Base-by-base conservation (phyloP, 2,797 vertebrate genomes). In the Holocentrus rufus region DNA sequence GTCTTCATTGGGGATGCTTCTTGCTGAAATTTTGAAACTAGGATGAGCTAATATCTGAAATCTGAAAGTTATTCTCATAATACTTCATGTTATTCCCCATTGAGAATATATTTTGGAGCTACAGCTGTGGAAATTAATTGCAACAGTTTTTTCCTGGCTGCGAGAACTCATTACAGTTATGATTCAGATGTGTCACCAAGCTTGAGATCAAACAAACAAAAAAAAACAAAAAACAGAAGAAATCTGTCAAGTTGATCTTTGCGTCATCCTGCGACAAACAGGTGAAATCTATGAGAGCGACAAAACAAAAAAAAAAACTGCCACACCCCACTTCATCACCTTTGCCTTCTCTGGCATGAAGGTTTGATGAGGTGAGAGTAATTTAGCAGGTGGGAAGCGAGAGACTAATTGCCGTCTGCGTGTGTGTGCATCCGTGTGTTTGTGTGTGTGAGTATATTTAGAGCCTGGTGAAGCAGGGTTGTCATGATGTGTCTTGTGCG, bases 351-450 rank as follows among this genome's bases (percentile, higher is more conserved):
- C 57, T 81, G 69, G 70, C 79, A 84, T 89, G 66, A 81, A 87
- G 81, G 57, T 87, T 90, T 87, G 83, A 93, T 90, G 82, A 88
- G 61, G 79, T 81, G 72, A 84, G 77, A 79, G 83, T 86, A 83
- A 74, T 78, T 86, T 75, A 68, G 79, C 65, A 50, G 70, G 66
- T 74, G 59, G 77, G 67, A 69, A 60, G 75, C n/a, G 13, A 50
- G 69, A 77, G 67, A 69, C 71, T 82, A 44, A 75, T 87, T 81
- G 79, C 30, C 74, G 62, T 63, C 50, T 65, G n/a, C n/a, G 9
- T 59, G 58, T 54, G 70, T 82, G 74, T 69, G 71, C 20, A 25
- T 7, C 42, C 50, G 57, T 61, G 11, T 62, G 46, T 52, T 31
- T 56, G 60, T 44, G n/a, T 80, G 52, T 50, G 11, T 65, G 42